phyloP scores from a whole-genome alignment of 2,797 vertebrate species.

The Protosalanx chinensis region DNA sequence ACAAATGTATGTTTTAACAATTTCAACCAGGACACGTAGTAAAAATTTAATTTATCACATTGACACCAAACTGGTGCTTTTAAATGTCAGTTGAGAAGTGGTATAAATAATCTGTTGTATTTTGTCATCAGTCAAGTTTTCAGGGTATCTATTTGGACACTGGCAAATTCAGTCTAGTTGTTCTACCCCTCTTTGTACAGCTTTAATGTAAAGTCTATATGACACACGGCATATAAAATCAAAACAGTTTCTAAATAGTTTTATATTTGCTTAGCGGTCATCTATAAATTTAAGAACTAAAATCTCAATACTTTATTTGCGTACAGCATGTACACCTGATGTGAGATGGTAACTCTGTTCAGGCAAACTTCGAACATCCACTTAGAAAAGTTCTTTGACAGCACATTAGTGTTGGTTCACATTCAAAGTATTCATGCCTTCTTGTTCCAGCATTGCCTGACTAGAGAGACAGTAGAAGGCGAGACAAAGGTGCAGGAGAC shows the following conservation, averaged over 20 bases:
- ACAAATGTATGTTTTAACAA: too few species aligned
- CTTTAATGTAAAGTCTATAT: not conserved
- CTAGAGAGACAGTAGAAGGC: not conserved
- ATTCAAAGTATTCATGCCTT: slow-evolving; percentile 30
- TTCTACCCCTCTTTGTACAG: not conserved
- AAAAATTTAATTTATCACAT: not conserved
- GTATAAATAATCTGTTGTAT: slow-evolving; percentile 30
- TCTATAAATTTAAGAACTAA: slow-evolving; percentile 36
- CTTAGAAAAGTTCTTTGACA: slow-evolving; percentile 2
- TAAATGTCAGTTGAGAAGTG: not conserved
- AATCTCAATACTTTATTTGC: slow-evolving; percentile 33
- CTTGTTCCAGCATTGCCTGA: slow-evolving; percentile 24
- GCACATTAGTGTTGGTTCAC: slow-evolving; percentile 21
- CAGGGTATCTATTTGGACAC: not conserved
- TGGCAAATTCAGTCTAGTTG: too few species aligned
- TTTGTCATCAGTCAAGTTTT: not conserved
- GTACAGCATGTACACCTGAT: slow-evolving; percentile 47
- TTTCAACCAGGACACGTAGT: too few species aligned
- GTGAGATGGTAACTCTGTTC: slow-evolving; percentile 21
- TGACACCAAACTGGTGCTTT: too few species aligned
- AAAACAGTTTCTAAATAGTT: slow-evolving; percentile 5
- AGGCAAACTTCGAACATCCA: not conserved
- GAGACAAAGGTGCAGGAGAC: too few species aligned
- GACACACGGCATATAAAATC: slow-evolving; percentile 14
- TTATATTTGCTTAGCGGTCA: slow-evolving; percentile 48